These are phyloP conservation scores for Mactra quadrangularis DNA, from an alignment of 1,140 invertebrate genomes.

Conservation along the genomic window DNA sequence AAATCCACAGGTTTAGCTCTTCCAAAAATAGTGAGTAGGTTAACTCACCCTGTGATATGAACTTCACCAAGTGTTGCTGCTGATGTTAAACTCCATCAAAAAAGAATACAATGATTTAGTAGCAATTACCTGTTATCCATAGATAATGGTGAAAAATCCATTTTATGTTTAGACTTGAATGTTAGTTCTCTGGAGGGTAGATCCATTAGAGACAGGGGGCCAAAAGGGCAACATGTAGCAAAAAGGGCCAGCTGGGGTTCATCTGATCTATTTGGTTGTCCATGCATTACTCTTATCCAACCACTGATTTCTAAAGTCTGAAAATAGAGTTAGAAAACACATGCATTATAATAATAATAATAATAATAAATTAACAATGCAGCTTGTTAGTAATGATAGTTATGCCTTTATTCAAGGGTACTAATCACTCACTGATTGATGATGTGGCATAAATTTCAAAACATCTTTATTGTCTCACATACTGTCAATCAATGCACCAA, in stretches of 20 bases:
- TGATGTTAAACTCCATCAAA: too few species aligned
- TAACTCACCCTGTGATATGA: too few species aligned
- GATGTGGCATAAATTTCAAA: too few species aligned
- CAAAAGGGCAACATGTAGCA: slow-evolving; percentile 98
- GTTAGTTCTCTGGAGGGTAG: slow-evolving; percentile 93
- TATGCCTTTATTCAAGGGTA: too few species aligned
- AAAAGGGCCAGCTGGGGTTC: slow-evolving; percentile 91
- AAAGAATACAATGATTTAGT: slow-evolving; percentile 70
- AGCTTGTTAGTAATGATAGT: too few species aligned
- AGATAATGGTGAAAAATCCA: slow-evolving; percentile 96
- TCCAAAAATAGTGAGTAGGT: neutral
- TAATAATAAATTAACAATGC: too few species aligned
- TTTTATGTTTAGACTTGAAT: slow-evolving; percentile 99
- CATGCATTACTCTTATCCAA: slow-evolving; percentile 96
- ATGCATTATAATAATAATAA: too few species aligned
- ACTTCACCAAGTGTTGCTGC: too few species aligned
- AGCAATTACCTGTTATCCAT: slow-evolving; percentile 95
- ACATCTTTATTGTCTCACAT: too few species aligned
- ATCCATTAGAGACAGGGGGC: slow-evolving; percentile 91
- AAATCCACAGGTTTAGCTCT: neutral
- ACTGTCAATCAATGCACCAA: too few species aligned
- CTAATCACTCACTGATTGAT: too few species aligned
- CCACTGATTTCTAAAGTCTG: slow-evolving; percentile 99
- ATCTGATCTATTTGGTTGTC: slow-evolving; percentile 95
- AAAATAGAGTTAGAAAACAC: slow-evolving; percentile 58